These are phyloP conservation scores for Holothuria scabra DNA, from an alignment of 53 echinoderm and acorn worm species.

Conservation along the genomic window DNA sequence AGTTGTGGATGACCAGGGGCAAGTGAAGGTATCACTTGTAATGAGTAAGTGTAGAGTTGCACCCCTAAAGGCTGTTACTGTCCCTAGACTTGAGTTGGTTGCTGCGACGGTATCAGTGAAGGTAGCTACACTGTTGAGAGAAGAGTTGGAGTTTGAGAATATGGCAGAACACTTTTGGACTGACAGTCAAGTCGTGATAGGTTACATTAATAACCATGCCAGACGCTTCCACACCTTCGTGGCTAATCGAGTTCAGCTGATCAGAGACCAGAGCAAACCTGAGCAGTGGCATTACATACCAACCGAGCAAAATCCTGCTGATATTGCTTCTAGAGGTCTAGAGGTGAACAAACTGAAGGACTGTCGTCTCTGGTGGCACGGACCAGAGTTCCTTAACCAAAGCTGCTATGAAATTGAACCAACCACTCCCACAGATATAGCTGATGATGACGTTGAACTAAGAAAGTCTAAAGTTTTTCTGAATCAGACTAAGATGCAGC, in stretches of 20 bases:
- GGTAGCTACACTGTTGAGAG: no score
- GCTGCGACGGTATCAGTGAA: no score
- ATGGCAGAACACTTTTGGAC: constrained; percentile 50
- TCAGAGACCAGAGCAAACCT: constrained; percentile 18
- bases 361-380: constrained; percentile 21
- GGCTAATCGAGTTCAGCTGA: no score
- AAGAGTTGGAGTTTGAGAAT: background rate
- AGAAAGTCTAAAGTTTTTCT: background rate
- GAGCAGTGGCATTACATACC: constrained; percentile 47
- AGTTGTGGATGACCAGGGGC: no score
- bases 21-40: constrained; percentile 38
- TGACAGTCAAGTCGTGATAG: constrained; percentile 51
- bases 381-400: constrained; percentile 13
- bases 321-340: constrained; percentile 55
- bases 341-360: constrained; percentile 30
- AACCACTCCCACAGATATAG: no score
- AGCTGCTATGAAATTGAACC: constrained; percentile 10
- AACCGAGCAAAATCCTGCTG: no score
- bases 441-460: no score
- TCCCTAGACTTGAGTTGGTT: no score
- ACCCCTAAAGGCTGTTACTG: constrained; percentile 26
- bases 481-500: no score
- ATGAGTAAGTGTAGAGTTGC: constrained; percentile 49
- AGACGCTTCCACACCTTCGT: constrained; percentile 59
- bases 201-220: constrained; percentile 52